Percentiles rank a stretch among this genome's conserved stretches.
phyloP scores from a whole-genome alignment of 2,113 vertebrate genomes.

The Leucosticte australis region DNA sequence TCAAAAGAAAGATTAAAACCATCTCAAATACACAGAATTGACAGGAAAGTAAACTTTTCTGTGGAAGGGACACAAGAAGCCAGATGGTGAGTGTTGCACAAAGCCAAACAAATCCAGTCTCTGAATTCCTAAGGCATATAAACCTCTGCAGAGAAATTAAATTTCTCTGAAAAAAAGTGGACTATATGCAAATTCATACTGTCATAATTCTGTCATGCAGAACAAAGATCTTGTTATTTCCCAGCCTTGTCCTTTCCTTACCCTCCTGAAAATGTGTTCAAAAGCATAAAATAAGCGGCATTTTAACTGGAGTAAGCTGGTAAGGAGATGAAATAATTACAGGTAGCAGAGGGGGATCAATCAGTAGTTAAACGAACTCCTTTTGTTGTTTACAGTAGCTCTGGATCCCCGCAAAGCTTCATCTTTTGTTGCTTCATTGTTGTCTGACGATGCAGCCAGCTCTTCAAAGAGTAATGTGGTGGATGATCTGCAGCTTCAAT shows the following conservation, averaged over 20 bases:
- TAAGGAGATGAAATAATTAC: not conserved
- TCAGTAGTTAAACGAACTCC: slow-evolving; percentile 1
- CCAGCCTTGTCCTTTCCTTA: slow-evolving; percentile 1
- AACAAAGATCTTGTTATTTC: slow-evolving; percentile 49
- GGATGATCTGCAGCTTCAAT: not conserved
- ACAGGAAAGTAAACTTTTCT: slow-evolving; percentile 60
- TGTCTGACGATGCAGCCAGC: not conserved
- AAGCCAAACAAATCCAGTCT: slow-evolving; percentile 43
- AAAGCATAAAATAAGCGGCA: slow-evolving; percentile 9
- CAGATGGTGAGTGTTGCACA: slow-evolving; percentile 51
- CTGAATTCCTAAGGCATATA: slow-evolving; percentile 40
- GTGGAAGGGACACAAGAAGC: slow-evolving; percentile 23
- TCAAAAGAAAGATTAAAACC: slow-evolving; percentile 58
- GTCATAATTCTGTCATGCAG: slow-evolving; percentile 25
- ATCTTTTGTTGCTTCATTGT: not conserved
- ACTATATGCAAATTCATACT: slow-evolving; percentile 25
- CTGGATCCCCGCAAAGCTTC: not conserved
- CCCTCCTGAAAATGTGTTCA: not conserved
- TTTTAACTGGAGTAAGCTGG: not conserved
- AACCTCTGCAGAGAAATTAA: slow-evolving; percentile 43
- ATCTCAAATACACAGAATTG: slow-evolving; percentile 45
- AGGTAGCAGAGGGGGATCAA: not conserved
- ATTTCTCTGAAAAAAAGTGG: slow-evolving; percentile 33
- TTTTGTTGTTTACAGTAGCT: not conserved
- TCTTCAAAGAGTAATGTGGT: not conserved